A percentile compares a stretch with the other conserved stretches of the same genome.
Evolutionary conservation across 2,113 vertebrate genomes (phyloP).

Genomic region (Bubo blakistoni): DNA sequence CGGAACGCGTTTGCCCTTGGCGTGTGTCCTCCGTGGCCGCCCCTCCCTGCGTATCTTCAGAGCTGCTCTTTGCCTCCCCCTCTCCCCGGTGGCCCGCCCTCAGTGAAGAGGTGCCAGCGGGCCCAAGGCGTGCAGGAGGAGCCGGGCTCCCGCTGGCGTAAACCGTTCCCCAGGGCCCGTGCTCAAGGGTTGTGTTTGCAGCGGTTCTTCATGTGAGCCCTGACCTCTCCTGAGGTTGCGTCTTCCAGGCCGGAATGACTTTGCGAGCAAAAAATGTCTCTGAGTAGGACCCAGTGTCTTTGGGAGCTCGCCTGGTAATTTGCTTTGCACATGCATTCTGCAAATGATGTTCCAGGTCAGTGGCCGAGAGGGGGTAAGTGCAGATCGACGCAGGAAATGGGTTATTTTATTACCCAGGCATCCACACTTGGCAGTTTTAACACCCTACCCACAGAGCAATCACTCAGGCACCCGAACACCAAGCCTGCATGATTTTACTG

Average conservation of each 20-base stretch:
- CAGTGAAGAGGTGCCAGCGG: too few species aligned
- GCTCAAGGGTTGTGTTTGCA: fast-evolving
- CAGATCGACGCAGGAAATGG: not conserved
- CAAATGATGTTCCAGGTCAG: not conserved
- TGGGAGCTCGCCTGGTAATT: not conserved
- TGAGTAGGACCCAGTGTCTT: not conserved
- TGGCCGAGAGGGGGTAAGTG: not conserved
- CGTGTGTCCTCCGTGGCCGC: fast-evolving
- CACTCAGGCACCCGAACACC: not conserved
- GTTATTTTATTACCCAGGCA: not conserved
- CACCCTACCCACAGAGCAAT: not conserved
- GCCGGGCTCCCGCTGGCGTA: fast-evolving
- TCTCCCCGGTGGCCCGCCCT: not conserved
- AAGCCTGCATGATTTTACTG: not conserved
- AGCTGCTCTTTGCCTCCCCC: not conserved
- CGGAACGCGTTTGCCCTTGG: not conserved
- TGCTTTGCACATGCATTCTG: not conserved
- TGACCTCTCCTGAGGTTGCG: fast-evolving
- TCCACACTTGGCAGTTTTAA: not conserved
- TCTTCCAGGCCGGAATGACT: not conserved
- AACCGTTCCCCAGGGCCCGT: not conserved
- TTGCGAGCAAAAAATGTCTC: not conserved
- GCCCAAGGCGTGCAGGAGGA: not conserved
- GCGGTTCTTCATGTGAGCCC: fast-evolving
- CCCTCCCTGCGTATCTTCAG: fast-evolving